These are phyloP conservation scores for Eristalinus aeneus DNA, from an alignment of 2,888 invertebrate genomes.

Conservation along the genomic window DNA sequence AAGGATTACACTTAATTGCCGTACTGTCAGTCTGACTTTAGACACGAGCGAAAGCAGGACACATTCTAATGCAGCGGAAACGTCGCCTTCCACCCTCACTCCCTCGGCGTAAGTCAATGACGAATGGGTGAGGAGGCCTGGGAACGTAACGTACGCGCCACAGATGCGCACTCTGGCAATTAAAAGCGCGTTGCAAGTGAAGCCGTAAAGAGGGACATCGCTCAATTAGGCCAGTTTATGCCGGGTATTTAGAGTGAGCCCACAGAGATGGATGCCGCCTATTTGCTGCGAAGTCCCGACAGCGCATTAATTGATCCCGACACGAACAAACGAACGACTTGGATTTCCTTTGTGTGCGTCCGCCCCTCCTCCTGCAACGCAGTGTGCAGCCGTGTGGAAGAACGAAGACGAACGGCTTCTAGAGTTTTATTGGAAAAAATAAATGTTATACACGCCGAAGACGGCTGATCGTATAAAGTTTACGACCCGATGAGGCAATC, in stretches of 20 bases:
- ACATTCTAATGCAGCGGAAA: background rate
- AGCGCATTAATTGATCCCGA: background rate
- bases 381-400: background rate
- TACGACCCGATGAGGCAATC: slow-evolving; percentile 19
- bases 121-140: background rate
- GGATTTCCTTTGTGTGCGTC: background rate
- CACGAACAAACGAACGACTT: background rate
- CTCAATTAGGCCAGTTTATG: slow-evolving; percentile 4
- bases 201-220: background rate
- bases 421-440: slow-evolving; percentile 10
- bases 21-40: slow-evolving; percentile 32
- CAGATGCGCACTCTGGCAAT: background rate
- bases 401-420: background rate
- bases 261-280: background rate
- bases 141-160: background rate
- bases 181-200: slow-evolving; percentile 18
- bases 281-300: background rate
- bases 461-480: slow-evolving; percentile 21
- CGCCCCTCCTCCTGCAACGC: no score
- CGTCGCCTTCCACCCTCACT: background rate
- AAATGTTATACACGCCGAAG: slow-evolving; percentile 18
- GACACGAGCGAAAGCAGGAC: background rate
- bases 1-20: slow-evolving; percentile 57
- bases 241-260: background rate
- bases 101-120: background rate